Evolutionary conservation across 1,140 invertebrate genomes (phyloP).

Genomic region (Trachelipus rathkii): DNA sequence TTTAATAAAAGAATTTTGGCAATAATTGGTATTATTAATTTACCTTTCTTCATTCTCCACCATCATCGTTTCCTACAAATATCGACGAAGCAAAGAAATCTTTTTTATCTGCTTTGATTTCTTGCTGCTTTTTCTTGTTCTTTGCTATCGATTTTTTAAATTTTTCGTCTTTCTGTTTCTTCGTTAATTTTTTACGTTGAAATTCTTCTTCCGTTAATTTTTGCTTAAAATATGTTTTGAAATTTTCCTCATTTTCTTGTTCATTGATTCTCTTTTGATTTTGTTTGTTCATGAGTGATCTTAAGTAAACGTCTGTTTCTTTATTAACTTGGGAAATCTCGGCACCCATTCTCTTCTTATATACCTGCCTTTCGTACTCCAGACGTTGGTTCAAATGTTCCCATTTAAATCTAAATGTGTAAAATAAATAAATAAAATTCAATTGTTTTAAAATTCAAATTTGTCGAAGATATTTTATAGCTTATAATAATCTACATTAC

Average conservation of each 20-base stretch:
- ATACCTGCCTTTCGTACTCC: conserved; percentile 76
- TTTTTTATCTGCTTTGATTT: not conserved
- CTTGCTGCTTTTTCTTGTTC: not conserved
- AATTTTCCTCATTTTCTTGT: conserved; percentile 3
- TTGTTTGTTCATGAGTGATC: conserved; percentile 64
- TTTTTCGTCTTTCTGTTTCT: not conserved
- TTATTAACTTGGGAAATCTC: conserved; percentile 55
- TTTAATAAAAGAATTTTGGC: too few species aligned
- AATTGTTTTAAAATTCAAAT: too few species aligned
- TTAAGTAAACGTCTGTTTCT: conserved; percentile 33
- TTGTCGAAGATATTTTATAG: too few species aligned
- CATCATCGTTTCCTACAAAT: not conserved
- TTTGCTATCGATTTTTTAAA: not conserved
- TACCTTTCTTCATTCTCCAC: not conserved
- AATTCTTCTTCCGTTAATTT: not conserved
- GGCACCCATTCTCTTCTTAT: conserved; percentile 76
- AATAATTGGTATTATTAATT: not conserved
- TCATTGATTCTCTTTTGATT: conserved; percentile 47
- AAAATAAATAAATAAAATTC: conserved; percentile 14
- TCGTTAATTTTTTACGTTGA: not conserved
- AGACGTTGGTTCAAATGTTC: conserved; percentile 85
- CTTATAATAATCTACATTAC: too few species aligned
- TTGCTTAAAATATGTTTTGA: not conserved
- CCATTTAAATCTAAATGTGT: conserved; percentile 79
- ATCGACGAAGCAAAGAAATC: not conserved